Conservation (phyloP, 2,113 vertebrate genomes). For the Lichenostomus cassidix region DNA sequence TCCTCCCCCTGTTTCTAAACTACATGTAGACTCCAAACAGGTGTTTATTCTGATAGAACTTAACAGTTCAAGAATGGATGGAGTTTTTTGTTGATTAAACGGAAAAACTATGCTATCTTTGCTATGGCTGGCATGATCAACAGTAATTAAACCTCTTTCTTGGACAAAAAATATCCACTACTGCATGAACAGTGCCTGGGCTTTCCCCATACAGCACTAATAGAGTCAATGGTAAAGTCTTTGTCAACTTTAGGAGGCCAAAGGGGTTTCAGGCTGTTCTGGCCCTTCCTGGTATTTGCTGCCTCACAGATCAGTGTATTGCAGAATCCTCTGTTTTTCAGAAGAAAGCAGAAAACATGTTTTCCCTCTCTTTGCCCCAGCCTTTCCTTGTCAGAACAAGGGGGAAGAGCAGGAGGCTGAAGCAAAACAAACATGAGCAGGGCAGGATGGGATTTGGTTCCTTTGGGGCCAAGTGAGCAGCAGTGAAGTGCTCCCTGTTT, state of each 20-base stretch:
- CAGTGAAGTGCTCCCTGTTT: neutral
- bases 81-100: neutral
- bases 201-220: neutral
- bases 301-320: neutral
- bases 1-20: neutral
- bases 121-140: neutral
- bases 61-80: neutral
- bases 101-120: neutral
- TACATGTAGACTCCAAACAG: neutral
- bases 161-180: neutral
- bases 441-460: neutral
- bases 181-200: neutral
- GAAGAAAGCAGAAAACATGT: neutral
- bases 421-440: neutral
- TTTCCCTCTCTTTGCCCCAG: neutral
- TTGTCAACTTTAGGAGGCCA: neutral
- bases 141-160: neutral
- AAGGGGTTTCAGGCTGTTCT: neutral
- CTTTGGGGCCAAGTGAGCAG: neutral
- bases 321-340: neutral
- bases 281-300: conserved; percentile 4
- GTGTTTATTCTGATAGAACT: neutral
- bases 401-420: neutral
- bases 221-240: neutral
- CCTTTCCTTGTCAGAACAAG: neutral